These are phyloP conservation scores for Fragum fragum DNA, from an alignment of 2,888 invertebrate species.

Conservation along the genomic window DNA sequence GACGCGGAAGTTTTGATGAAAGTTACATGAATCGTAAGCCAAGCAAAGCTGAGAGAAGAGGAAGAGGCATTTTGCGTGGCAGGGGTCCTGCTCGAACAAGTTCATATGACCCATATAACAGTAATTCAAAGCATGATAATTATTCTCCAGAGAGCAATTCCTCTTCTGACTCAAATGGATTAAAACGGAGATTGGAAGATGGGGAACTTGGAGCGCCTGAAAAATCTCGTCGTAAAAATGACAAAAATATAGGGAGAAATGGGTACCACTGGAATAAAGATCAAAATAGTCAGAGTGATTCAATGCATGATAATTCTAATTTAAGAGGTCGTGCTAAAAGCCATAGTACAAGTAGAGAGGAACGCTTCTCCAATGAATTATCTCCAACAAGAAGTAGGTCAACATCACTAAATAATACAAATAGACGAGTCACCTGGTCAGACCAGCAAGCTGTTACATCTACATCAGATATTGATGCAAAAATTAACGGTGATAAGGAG, in stretches of 20 bases:
- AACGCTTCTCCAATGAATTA: neutral
- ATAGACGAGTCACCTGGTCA: slow-evolving; percentile 55
- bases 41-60: slow-evolving; percentile 33
- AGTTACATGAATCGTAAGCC: neutral
- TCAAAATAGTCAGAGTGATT: neutral
- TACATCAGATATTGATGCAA: slow-evolving; percentile 34
- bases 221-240: slow-evolving; percentile 46
- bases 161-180: slow-evolving; percentile 52
- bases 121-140: slow-evolving; percentile 27
- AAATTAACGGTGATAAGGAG: neutral
- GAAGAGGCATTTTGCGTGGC: slow-evolving; percentile 41
- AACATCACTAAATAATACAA: slow-evolving; percentile 23
- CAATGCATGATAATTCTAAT: neutral
- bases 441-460: slow-evolving; percentile 60
- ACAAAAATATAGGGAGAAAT: neutral
- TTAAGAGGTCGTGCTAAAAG: neutral
- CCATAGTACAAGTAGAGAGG: neutral
- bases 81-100: slow-evolving; percentile 10
- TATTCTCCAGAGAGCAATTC: slow-evolving; percentile 62
- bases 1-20: slow-evolving; percentile 63
- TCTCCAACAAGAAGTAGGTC: neutral
- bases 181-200: slow-evolving; percentile 55
- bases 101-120: slow-evolving; percentile 15
- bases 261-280: neutral
- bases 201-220: slow-evolving; percentile 35